phyloP scores from a whole-genome alignment of 1,140 invertebrate species.

The Drosophila parvula region DNA sequence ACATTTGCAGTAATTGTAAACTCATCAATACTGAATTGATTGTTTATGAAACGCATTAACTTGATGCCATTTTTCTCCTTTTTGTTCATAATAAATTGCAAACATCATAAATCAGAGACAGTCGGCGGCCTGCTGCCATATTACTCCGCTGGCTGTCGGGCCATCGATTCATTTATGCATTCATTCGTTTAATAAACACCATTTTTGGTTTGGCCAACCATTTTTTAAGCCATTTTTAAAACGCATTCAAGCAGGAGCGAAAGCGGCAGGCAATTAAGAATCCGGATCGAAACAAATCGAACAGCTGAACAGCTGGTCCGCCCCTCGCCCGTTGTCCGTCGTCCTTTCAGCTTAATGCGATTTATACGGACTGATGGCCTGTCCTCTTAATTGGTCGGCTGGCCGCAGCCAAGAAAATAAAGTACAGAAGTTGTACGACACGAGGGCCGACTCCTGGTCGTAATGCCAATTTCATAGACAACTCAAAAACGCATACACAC shows the following conservation, averaged over 20 bases:
- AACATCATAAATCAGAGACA: constrained; percentile 72
- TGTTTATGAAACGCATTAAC: constrained; percentile 53
- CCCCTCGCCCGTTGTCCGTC: constrained; percentile 4
- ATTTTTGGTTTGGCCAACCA: constrained; percentile 77
- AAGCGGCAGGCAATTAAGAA: constrained; percentile 63
- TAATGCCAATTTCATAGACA: constrained; percentile 83
- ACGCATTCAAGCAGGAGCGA: constrained; percentile 48
- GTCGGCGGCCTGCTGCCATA: constrained; percentile 52
- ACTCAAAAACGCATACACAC: constrained; percentile 49
- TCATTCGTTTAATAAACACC: constrained; percentile 80
- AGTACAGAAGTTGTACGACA: constrained; percentile 70
- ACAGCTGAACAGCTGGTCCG: constrained; percentile 54
- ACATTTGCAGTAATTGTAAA: constrained; percentile 6
- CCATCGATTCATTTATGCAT: constrained; percentile 41
- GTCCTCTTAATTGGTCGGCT: constrained; percentile 78
- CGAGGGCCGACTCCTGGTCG: constrained; percentile 49
- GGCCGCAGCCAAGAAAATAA: constrained; percentile 81
- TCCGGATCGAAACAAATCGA: constrained; percentile 73
- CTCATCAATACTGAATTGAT: constrained; percentile 14
- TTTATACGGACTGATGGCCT: constrained; percentile 76
- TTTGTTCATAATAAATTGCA: constrained; percentile 68
- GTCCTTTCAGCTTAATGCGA: constrained; percentile 71
- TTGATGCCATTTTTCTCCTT: constrained; percentile 40
- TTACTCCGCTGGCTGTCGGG: constrained; percentile 17
- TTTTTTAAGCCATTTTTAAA: constrained; percentile 80